phyloP scores from a whole-genome alignment of 1,140 invertebrate species.

The Nephila pilipes region DNA sequence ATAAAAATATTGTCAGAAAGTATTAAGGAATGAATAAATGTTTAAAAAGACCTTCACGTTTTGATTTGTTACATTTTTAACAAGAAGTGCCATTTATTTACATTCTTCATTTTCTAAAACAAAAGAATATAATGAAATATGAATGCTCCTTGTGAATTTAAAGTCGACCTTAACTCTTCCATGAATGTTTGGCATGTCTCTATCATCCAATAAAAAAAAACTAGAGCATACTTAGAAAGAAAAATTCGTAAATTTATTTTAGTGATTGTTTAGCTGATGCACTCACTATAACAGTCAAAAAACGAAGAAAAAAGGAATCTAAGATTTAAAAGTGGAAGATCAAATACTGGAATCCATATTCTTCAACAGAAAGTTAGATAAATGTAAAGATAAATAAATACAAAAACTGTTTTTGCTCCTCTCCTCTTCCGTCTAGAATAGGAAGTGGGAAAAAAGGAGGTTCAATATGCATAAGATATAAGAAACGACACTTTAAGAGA shows the following conservation, averaged over 20 bases:
- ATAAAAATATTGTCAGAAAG: too few relatives aligned
- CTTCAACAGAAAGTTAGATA: constrained; percentile 9
- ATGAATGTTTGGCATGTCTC: not conserved
- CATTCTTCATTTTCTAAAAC: too few relatives aligned
- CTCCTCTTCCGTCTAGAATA: not conserved
- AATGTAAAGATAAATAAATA: constrained; percentile 25
- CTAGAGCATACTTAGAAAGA: not conserved
- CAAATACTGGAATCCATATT: not conserved
- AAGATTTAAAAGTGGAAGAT: not conserved
- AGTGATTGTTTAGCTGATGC: not conserved
- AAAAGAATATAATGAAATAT: too few relatives aligned
- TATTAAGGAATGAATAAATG: too few relatives aligned
- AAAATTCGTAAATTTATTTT: not conserved
- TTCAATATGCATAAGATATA: constrained; percentile 61
- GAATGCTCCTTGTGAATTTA: too few relatives aligned
- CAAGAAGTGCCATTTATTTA: too few relatives aligned
- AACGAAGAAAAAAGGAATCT: not conserved
- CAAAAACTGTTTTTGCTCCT: not conserved
- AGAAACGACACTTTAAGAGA: constrained; percentile 56
- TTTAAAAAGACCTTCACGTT: too few relatives aligned
- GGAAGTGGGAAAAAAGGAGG: constrained; percentile 1
- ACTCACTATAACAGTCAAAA: constrained; percentile 6
- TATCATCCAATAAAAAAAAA: not conserved
- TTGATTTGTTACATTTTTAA: too few relatives aligned
- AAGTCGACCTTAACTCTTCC: too few relatives aligned